These are phyloP conservation scores for Gallinago media DNA, from an alignment of 2,113 vertebrate genomes.

Conservation along the genomic window DNA sequence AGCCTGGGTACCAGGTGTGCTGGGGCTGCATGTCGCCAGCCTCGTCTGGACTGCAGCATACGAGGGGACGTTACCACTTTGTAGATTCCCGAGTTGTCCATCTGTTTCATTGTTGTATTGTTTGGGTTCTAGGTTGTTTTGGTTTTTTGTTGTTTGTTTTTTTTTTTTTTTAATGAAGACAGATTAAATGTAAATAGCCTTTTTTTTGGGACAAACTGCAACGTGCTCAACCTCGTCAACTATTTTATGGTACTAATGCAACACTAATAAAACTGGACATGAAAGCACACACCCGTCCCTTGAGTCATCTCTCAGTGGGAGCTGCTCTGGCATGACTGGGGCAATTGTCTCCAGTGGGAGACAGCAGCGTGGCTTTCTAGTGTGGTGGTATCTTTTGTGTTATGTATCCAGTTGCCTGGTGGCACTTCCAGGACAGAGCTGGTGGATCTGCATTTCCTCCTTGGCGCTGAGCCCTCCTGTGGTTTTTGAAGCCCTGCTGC, in stretches of 20 bases:
- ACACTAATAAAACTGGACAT: constrained; percentile 78
- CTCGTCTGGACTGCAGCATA: accelerated
- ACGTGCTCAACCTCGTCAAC: constrained; percentile 63
- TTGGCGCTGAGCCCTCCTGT: accelerated
- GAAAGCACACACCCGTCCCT: constrained; percentile 59
- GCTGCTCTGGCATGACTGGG: background rate
- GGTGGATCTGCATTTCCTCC: background rate
- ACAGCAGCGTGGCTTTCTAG: background rate
- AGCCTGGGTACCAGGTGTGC: background rate
- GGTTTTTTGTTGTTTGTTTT: background rate
- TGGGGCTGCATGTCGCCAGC: background rate
- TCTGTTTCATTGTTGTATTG: constrained; percentile 58
- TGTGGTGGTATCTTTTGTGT: accelerated
- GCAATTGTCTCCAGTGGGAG: background rate
- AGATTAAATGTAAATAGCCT: constrained; percentile 68
- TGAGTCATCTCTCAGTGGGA: background rate
- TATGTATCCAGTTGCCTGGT: background rate
- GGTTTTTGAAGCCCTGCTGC: background rate
- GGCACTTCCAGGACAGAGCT: background rate
- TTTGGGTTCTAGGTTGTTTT: constrained; percentile 38
- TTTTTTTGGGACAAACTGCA: constrained; percentile 58
- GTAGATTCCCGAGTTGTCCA: constrained; percentile 44
- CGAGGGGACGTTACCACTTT: background rate
- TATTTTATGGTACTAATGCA: constrained; percentile 77
- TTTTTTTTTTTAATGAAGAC: constrained; percentile 34